These are phyloP conservation scores for Pissodes strobi DNA, from an alignment of 1,140 invertebrate species.

Conservation along the genomic window DNA sequence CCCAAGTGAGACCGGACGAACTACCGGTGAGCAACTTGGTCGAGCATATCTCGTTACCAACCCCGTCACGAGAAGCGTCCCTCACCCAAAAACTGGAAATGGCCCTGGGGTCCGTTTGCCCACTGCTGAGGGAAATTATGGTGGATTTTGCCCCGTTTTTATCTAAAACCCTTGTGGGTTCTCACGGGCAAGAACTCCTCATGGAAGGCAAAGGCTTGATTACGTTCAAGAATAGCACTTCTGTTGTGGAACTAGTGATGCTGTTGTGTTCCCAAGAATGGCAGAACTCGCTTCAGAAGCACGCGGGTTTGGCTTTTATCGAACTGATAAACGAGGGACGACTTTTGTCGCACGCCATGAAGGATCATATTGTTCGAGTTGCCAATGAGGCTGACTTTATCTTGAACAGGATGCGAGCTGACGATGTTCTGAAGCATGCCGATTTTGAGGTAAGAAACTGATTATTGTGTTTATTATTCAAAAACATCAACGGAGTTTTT, in stretches of 20 bases:
- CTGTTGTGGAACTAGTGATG: constrained; percentile 98
- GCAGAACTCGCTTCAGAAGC: constrained; percentile 99
- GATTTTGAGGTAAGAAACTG: constrained; percentile 99
- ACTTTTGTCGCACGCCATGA: constrained; percentile 97
- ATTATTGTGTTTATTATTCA: too few relatives aligned
- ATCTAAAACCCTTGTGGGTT: constrained; percentile 96
- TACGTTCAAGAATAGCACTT: constrained; percentile 95
- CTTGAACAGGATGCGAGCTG: constrained; percentile 95
- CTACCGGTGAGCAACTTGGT: constrained; percentile 70
- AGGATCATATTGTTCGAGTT: constrained; percentile 98
- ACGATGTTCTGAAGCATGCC: constrained; percentile 98
- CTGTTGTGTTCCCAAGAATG: constrained; percentile 98
- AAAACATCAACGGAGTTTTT: too few relatives aligned
- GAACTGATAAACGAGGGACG: constrained; percentile 99
- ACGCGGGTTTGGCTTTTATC: constrained; percentile 98
- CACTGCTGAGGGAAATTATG: constrained; percentile 96
- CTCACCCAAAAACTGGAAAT: constrained; percentile 94
- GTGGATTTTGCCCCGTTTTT: constrained; percentile 98
- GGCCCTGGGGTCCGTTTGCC: constrained; percentile 93
- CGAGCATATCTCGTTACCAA: constrained; percentile 72
- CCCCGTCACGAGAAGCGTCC: constrained; percentile 74
- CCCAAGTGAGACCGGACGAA: constrained; percentile 66
- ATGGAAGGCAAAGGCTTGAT: constrained; percentile 97
- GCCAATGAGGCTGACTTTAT: constrained; percentile 99
- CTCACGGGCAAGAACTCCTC: constrained; percentile 97